Percentiles rank a stretch among this genome's conserved stretches.
Evolutionary conservation across 2,113 vertebrate species (phyloP).

Genomic region (Heteronetta atricapilla): DNA sequence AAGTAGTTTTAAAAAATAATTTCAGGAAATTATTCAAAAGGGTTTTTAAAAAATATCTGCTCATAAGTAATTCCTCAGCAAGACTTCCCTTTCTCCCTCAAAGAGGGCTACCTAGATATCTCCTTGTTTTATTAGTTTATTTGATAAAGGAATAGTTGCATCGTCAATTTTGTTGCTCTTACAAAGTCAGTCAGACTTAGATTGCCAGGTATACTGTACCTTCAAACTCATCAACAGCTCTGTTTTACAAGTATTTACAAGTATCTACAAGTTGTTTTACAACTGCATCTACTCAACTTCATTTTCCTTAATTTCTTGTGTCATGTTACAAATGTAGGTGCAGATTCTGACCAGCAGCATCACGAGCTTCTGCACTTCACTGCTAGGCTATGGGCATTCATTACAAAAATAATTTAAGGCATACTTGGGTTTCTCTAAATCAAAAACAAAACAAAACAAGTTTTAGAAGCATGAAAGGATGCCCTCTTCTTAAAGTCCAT

Average conservation of each 20-base stretch:
- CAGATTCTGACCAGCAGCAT: neutral
- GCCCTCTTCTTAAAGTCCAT: neutral
- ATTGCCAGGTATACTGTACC: neutral
- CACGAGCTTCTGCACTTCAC: neutral
- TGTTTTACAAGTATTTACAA: neutral
- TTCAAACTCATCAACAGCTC: neutral
- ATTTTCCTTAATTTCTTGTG: neutral
- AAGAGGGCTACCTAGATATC: neutral
- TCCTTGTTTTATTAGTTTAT: neutral
- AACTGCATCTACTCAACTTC: neutral
- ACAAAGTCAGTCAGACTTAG: neutral
- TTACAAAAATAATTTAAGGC: neutral
- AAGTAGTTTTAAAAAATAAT: neutral
- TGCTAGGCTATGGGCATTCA: neutral
- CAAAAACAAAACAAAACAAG: neutral
- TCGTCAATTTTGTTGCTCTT: neutral
- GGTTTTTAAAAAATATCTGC: neutral
- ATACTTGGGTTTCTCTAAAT: neutral
- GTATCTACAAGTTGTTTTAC: no score
- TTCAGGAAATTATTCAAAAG: neutral
- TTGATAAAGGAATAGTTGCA: neutral
- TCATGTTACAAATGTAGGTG: neutral
- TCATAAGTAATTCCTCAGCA: neutral
- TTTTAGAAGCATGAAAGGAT: neutral
- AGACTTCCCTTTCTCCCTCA: neutral